phyloP scores from a whole-genome alignment of 2,888 invertebrate genomes.

The Criorhina ranunculi region DNA sequence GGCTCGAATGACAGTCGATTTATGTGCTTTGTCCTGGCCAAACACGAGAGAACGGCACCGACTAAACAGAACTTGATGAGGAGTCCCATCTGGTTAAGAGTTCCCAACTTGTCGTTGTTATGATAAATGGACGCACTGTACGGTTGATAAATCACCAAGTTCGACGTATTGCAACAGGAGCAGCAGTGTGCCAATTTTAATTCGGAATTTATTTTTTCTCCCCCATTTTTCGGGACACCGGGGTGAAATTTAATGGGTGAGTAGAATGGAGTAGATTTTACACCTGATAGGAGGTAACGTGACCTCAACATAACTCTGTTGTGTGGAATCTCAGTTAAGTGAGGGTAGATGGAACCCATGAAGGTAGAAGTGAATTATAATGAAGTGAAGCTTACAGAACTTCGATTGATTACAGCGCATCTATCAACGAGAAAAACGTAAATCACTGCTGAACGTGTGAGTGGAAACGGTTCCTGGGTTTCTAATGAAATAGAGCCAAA shows the following conservation, averaged over 20 bases:
- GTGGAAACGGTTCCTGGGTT: not conserved
- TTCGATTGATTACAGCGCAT: conserved; percentile 2
- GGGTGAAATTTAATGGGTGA: conserved; percentile 34
- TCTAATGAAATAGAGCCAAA: too few species aligned
- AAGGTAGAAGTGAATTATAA: conserved; percentile 13
- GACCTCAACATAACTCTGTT: not conserved
- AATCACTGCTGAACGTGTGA: not conserved
- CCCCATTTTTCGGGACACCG: conserved; percentile 1
- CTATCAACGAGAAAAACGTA: not conserved
- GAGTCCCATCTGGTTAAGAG: conserved; percentile 71
- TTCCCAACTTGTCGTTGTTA: conserved; percentile 69
- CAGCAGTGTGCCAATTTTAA: conserved; percentile 56
- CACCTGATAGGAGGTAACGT: conserved; percentile 1
- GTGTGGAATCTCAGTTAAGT: not conserved
- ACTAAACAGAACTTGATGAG: conserved; percentile 67
- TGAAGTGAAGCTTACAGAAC: not conserved
- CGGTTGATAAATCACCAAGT: conserved; percentile 69
- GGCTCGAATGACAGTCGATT: conserved; percentile 69
- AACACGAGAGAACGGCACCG: conserved; percentile 32
- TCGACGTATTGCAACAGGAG: conserved; percentile 70
- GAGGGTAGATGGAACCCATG: not conserved
- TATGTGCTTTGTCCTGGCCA: conserved; percentile 70
- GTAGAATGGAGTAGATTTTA: conserved; percentile 25
- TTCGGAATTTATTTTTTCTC: conserved; percentile 59
- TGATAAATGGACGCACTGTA: conserved; percentile 64